Evolutionary conservation across 2,888 invertebrate species (phyloP).

Genomic region (Catocala fraxini): DNA sequence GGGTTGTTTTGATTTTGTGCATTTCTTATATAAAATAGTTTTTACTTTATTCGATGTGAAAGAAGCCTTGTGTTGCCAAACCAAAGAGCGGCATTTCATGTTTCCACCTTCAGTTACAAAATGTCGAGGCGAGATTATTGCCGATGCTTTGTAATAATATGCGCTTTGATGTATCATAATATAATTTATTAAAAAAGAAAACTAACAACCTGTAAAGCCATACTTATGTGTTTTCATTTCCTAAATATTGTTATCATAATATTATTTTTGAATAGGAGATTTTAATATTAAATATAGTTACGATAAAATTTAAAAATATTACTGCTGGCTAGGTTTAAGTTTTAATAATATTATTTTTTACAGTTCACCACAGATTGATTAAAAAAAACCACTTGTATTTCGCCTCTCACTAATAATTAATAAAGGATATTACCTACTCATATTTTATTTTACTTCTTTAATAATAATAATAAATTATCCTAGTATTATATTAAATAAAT

Average conservation of each 20-base stretch:
- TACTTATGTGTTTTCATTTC: conserved; percentile 43
- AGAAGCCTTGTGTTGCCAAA: conserved; percentile 57
- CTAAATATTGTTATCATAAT: conserved; percentile 57
- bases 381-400: conserved; percentile 64
- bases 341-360: conserved; percentile 55
- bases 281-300: conserved; percentile 40
- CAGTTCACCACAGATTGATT: conserved; percentile 51
- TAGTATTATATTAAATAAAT: too few species aligned
- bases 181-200: conserved; percentile 29
- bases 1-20: conserved; percentile 54
- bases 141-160: conserved; percentile 66
- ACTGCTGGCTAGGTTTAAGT: conserved; percentile 58
- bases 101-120: conserved; percentile 42
- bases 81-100: conserved; percentile 73
- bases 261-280: conserved; percentile 51
- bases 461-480: too few species aligned
- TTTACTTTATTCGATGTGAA: conserved; percentile 43
- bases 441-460: conserved; percentile 45
- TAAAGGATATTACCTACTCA: conserved; percentile 60
- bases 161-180: conserved; percentile 50
- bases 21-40: conserved; percentile 23
- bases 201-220: conserved; percentile 58
- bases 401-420: conserved; percentile 78
- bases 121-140: conserved; percentile 40
- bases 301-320: conserved; percentile 32